Percentiles rank a stretch among this genome's conserved stretches.
Evolutionary conservation across 2,888 invertebrate genomes (phyloP).

Genomic region (Elysia crispata): DNA sequence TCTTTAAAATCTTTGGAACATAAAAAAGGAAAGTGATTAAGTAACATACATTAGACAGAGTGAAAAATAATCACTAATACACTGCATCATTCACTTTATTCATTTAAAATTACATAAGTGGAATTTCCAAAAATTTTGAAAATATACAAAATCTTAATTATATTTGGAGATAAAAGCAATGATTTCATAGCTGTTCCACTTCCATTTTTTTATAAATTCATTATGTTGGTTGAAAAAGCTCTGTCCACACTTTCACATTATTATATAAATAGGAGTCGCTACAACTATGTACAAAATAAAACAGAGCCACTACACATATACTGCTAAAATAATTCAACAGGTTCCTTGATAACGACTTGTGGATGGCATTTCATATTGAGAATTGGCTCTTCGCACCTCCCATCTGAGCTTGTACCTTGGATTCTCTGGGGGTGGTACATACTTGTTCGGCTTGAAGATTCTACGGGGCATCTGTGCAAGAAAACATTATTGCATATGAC

Average conservation of each 20-base stretch:
- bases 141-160: no score
- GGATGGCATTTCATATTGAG: slow-evolving; percentile 70
- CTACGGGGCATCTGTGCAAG: slow-evolving; percentile 69
- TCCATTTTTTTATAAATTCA: no score
- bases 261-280: neutral
- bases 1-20: no score
- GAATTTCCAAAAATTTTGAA: no score
- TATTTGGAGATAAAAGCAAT: neutral
- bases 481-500: slow-evolving; percentile 16
- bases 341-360: no score
- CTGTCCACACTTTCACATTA: no score
- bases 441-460: slow-evolving; percentile 72
- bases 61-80: no score
- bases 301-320: neutral
- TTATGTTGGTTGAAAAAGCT: no score
- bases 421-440: slow-evolving; percentile 76
- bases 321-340: neutral
- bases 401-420: slow-evolving; percentile 73
- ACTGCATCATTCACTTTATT: no score
- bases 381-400: slow-evolving; percentile 74
- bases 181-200: neutral
- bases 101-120: no score
- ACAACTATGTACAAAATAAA: neutral
- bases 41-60: no score
- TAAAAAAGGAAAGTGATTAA: no score